Conservation (phyloP, 2,888 invertebrate genomes). For the Baronia brevicornis region DNA sequence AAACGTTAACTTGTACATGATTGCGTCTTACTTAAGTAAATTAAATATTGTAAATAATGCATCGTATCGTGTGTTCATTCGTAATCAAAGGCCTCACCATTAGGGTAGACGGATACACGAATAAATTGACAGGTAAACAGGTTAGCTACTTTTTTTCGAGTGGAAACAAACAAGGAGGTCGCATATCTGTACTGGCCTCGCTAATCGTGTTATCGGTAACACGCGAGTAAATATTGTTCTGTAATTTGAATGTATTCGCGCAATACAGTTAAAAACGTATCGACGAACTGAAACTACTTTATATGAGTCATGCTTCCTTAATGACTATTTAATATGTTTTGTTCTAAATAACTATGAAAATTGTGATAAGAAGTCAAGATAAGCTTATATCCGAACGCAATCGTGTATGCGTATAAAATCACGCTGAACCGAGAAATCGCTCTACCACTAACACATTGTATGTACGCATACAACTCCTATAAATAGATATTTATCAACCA, state of each 20-base stretch:
- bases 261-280: conserved; percentile 26
- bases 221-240: conserved; percentile 51
- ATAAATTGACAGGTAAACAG: conserved; percentile 41
- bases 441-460: conserved; percentile 7
- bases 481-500: conserved; percentile 53
- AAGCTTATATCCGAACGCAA: conserved; percentile 26
- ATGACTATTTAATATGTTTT: conserved; percentile 24
- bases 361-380: conserved; percentile 23
- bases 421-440: conserved; percentile 2
- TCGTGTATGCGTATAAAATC: conserved; percentile 22
- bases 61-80: conserved; percentile 29
- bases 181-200: conserved; percentile 65
- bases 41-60: conserved; percentile 20
- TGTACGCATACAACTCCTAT: conserved; percentile 31
- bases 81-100: conserved; percentile 30
- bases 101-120: conserved; percentile 31
- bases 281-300: conserved; percentile 3
- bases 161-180: conserved; percentile 64
- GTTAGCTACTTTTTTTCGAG: conserved; percentile 39
- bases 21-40: no score
- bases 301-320: conserved; percentile 27
- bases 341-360: conserved; percentile 35
- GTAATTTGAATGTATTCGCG: conserved; percentile 44
- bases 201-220: conserved; percentile 63
- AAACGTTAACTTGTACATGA: no score